Conservation (phyloP, 2,888 invertebrate genomes). For the Noctua fimbriata region DNA sequence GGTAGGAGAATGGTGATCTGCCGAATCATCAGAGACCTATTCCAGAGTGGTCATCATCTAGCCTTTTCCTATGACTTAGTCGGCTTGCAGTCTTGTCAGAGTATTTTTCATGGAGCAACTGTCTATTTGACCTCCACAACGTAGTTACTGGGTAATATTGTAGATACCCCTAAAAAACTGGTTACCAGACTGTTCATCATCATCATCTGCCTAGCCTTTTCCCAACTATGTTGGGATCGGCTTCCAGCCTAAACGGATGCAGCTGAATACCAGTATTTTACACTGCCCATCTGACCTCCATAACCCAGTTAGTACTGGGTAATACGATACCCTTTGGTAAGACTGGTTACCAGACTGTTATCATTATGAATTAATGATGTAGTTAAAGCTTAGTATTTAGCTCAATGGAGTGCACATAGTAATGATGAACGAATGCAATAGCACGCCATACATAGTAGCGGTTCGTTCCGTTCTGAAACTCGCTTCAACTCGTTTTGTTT, state of each 20-base stretch:
- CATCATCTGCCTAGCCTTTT: too few relatives aligned
- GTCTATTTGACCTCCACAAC: not conserved
- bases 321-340: not conserved
- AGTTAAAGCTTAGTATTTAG: constrained; percentile 45
- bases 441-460: constrained; percentile 68
- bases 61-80: too few relatives aligned
- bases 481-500: constrained; percentile 57
- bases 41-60: too few relatives aligned
- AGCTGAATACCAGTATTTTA: not conserved
- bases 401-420: constrained; percentile 61
- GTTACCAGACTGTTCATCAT: too few relatives aligned
- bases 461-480: constrained; percentile 78
- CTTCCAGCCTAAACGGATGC: not conserved
- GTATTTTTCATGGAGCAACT: not conserved
- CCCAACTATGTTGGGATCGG: too few relatives aligned
- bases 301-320: not conserved
- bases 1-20: too few relatives aligned
- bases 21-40: too few relatives aligned
- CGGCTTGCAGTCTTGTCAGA: too few relatives aligned
- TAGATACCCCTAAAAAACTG: not conserved
- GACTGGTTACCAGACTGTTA: not conserved
- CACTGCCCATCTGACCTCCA: not conserved
- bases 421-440: constrained; percentile 54
- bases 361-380: not conserved
- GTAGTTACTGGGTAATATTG: not conserved